Base-by-base conservation (phyloP, 2,113 vertebrate species). In the Coptodon rendalli region DNA sequence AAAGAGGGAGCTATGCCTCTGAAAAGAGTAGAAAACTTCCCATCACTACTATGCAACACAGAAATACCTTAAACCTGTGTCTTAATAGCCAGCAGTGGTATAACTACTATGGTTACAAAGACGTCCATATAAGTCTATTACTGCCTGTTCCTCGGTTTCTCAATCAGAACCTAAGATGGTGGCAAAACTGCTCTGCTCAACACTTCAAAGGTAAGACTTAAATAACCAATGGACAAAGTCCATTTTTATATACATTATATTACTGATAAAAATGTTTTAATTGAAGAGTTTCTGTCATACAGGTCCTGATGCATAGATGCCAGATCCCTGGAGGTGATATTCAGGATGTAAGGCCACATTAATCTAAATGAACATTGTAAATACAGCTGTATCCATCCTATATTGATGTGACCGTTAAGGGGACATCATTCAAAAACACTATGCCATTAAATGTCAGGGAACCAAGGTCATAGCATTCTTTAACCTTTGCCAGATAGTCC, bases 391-490 rank as follows among this genome's bases (percentile, higher is more conserved):
- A 80, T 36, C 59, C 40, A 2, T 27, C 66, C 22, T 73, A 17
- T 57, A 85, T 24, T 81, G 86, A 87, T 81, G 63, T 13, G n/a
- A 36, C 40, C 48, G 43, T 19, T 61, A 61, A 7, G 34, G 36
- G 80, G 56, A 19, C 24, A 43, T 82, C 43, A 76, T 27, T 84
- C 3, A 16, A 86, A 76, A 76, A 59, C 12, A 2, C 3, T 1
- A 9, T 40, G 17, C 7, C 66, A 84, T 88, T 82, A 88, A 7
- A 90, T 91, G 81, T 81, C 14, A 13, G 13, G 13, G 38, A 48
- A 27, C 36, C 86, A 86, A 90, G 92, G 88, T 31, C 89, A 66
- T 6, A 8, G 52, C 85, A 89, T n/a, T 53, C 63, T 83, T 80
- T 52, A 83, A 53, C 50, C 24, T 48, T 76, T 50, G 45, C 57